These are phyloP conservation scores for Donacobius atricapilla DNA, from an alignment of 2,113 vertebrate genomes.

Conservation along the genomic window DNA sequence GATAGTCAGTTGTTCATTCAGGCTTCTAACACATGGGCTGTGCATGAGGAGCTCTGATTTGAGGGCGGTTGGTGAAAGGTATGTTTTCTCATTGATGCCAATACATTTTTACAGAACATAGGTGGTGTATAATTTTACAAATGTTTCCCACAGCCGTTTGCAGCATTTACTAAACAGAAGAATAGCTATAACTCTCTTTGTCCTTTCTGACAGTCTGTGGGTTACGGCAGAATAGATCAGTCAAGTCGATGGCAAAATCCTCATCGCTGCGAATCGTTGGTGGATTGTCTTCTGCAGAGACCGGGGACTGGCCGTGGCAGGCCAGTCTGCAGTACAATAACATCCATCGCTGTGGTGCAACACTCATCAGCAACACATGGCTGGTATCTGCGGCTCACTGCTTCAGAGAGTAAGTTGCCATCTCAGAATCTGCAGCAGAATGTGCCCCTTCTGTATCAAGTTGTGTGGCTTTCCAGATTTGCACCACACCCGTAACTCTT, in stretches of 20 bases:
- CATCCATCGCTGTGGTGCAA: slow-evolving; percentile 85
- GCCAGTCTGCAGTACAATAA: slow-evolving; percentile 82
- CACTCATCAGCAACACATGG: slow-evolving; percentile 85
- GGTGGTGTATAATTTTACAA: not conserved
- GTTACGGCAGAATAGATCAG: slow-evolving; percentile 57
- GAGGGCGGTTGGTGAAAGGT: not conserved
- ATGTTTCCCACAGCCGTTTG: not conserved
- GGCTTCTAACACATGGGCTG: not conserved
- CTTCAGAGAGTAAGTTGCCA: slow-evolving; percentile 75
- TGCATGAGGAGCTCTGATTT: not conserved
- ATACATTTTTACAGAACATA: not conserved
- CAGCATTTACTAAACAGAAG: not conserved
- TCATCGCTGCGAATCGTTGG: slow-evolving; percentile 76
- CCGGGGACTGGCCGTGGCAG: slow-evolving; percentile 91
- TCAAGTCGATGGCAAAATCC: slow-evolving; percentile 38
- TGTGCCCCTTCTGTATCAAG: not conserved
- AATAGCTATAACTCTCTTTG: not conserved
- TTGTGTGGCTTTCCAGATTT: not conserved
- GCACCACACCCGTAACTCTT: not conserved
- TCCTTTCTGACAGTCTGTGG: slow-evolving; percentile 71
- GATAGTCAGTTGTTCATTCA: not conserved
- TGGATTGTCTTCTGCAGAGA: slow-evolving; percentile 71
- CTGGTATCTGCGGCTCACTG: slow-evolving; percentile 92
- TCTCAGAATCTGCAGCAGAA: not conserved
- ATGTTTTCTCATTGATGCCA: not conserved